Percentiles rank a stretch among this genome's conserved stretches.
Conservation (phyloP, 2,113 vertebrate species). For the Callocephalon fimbriatum region DNA sequence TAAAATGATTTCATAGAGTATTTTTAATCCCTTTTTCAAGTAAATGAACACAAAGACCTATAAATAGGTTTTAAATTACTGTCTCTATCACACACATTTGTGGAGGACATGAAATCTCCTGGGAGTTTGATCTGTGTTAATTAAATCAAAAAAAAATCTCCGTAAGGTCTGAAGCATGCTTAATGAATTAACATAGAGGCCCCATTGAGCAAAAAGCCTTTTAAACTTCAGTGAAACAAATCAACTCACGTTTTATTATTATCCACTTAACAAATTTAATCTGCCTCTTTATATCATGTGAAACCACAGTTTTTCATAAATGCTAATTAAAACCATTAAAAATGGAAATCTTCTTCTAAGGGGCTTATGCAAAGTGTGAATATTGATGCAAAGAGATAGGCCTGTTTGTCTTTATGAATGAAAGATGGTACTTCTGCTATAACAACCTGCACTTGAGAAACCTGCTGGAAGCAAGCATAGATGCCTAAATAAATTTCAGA, state of each 20-base stretch:
- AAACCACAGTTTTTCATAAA: slow-evolving; percentile 69
- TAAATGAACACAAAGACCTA: slow-evolving; percentile 61
- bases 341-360: slow-evolving; percentile 65
- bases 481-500: not conserved
- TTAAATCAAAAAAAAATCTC: slow-evolving; percentile 50
- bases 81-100: slow-evolving; percentile 51
- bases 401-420: slow-evolving; percentile 48
- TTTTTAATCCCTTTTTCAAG: slow-evolving; percentile 50
- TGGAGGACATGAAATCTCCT: slow-evolving; percentile 57
- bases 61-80: slow-evolving; percentile 69
- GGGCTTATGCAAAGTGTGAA: slow-evolving; percentile 61
- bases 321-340: slow-evolving; percentile 75
- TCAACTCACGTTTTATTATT: slow-evolving; percentile 73
- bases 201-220: slow-evolving; percentile 68
- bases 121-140: slow-evolving; percentile 70
- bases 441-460: slow-evolving; percentile 4
- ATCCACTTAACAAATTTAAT: slow-evolving; percentile 77
- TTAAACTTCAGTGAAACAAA: slow-evolving; percentile 73
- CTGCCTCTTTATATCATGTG: slow-evolving; percentile 70
- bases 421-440: not conserved
- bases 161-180: slow-evolving; percentile 67
- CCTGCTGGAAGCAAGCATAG: not conserved
- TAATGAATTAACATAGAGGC: slow-evolving; percentile 74
- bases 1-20: not conserved
- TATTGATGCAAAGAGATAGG: slow-evolving; percentile 67